phyloP scores from a whole-genome alignment of 2,888 invertebrate genomes.

The Calameuta idolon region DNA sequence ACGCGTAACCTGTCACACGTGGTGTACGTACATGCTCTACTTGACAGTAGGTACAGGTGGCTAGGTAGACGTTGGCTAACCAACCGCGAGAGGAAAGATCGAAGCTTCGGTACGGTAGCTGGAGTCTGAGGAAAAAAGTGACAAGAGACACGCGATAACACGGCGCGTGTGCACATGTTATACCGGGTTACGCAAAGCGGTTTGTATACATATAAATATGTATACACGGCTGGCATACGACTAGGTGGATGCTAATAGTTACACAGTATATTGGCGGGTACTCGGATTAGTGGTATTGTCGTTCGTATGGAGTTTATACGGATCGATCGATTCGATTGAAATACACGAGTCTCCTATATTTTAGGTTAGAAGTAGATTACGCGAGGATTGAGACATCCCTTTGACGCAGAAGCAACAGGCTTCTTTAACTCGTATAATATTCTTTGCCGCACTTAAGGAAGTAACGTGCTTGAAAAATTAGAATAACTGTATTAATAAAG shows the following conservation, averaged over 20 bases:
- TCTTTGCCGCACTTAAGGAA: background rate
- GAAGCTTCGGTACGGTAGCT: background rate
- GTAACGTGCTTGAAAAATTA: background rate
- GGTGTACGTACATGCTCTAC: background rate
- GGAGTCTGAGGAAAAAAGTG: background rate
- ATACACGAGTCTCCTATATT: background rate
- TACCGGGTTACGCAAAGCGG: background rate
- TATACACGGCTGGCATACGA: background rate
- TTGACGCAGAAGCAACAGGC: background rate
- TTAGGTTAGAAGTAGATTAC: background rate
- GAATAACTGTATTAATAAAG: background rate
- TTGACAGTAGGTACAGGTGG: background rate
- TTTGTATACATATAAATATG: background rate
- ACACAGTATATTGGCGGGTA: background rate
- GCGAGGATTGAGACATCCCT: background rate
- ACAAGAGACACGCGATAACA: background rate
- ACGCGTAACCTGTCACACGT: slow-evolving; percentile 3
- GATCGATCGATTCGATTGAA: background rate
- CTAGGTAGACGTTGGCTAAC: background rate
- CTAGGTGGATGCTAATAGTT: background rate
- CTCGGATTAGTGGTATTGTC: background rate
- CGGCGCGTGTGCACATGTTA: background rate
- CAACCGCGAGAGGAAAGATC: background rate
- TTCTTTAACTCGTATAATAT: background rate
- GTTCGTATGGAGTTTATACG: background rate